A percentile compares a stretch with the other conserved stretches of the same genome.
phyloP scores from a whole-genome alignment of 1,140 invertebrate species.

The Drosophila pectinifera region DNA sequence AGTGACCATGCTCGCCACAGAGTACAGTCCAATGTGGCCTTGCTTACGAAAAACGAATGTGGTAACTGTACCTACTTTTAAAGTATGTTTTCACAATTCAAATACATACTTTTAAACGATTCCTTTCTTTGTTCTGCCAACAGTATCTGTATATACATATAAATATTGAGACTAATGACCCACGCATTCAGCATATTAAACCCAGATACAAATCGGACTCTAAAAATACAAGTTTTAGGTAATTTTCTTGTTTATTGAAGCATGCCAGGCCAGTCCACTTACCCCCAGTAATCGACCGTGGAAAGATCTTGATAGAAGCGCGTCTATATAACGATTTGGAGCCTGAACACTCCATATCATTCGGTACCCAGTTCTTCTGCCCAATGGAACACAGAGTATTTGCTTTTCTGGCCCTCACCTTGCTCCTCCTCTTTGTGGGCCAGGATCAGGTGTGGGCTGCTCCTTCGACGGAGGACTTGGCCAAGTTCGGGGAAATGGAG shows the following conservation, averaged over 20 bases:
- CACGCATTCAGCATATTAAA: neutral
- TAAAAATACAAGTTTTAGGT: slow-evolving; percentile 5
- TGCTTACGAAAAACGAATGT: neutral
- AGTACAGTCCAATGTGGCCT: neutral
- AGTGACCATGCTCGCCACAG: neutral
- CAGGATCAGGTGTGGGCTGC: slow-evolving; percentile 28
- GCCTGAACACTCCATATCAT: neutral
- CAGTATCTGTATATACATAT: too few relatives aligned
- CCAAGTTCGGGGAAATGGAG: slow-evolving; percentile 58
- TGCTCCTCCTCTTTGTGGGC: slow-evolving; percentile 34
- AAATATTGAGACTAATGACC: neutral
- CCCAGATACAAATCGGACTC: neutral
- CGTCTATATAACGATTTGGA: slow-evolving; percentile 35
- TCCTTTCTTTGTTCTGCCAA: too few relatives aligned
- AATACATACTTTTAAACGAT: too few relatives aligned
- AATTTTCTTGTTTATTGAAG: slow-evolving; percentile 65
- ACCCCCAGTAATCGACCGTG: slow-evolving; percentile 45
- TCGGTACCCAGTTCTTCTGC: neutral
- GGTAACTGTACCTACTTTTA: neutral
- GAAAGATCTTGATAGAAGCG: slow-evolving; percentile 17
- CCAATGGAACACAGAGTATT: slow-evolving; percentile 36
- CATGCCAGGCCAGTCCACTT: slow-evolving; percentile 11
- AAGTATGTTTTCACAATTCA: too few relatives aligned
- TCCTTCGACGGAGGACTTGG: slow-evolving; percentile 40
- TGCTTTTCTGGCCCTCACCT: slow-evolving; percentile 5